Evolutionary conservation across 1,140 invertebrate genomes (phyloP).

Genomic region (Calephelis nemesis): DNA sequence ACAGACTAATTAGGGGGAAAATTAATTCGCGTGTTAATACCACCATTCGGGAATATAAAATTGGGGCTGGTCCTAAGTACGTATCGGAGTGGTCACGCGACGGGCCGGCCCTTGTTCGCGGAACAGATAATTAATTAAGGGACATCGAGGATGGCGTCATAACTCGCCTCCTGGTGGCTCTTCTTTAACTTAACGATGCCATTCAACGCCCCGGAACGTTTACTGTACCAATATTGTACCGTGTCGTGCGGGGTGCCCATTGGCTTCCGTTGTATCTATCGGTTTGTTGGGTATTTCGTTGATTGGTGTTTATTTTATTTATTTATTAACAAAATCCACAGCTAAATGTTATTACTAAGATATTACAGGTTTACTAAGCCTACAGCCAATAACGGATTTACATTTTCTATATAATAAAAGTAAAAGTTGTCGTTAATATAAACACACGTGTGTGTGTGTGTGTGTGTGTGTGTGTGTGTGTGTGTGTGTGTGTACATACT

Average conservation of each 20-base stretch:
- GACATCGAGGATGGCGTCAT: conserved; percentile 36
- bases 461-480: too few species aligned
- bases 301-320: too few species aligned
- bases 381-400: too few species aligned
- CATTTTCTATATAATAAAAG: too few species aligned
- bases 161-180: conserved; percentile 24
- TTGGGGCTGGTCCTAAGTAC: conserved; percentile 42
- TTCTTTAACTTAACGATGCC: conserved; percentile 20
- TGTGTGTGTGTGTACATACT: too few species aligned
- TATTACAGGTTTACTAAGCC: too few species aligned
- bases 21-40: conserved; percentile 37
- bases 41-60: conserved; percentile 37
- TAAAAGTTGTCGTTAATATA: too few species aligned
- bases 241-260: conserved; percentile 3
- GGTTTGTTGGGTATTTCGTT: too few species aligned
- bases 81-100: conserved; percentile 41
- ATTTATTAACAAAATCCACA: too few species aligned
- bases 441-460: too few species aligned
- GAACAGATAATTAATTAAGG: conserved; percentile 45
- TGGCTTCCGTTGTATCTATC: not conserved
- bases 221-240: conserved; percentile 2
- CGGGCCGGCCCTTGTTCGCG: conserved; percentile 28
- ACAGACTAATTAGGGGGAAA: conserved; percentile 19
- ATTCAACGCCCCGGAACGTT: conserved; percentile 21
- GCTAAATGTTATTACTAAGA: too few species aligned